phyloP scores from a whole-genome alignment of 2,113 vertebrate species.

The Catagonus wagneri region DNA sequence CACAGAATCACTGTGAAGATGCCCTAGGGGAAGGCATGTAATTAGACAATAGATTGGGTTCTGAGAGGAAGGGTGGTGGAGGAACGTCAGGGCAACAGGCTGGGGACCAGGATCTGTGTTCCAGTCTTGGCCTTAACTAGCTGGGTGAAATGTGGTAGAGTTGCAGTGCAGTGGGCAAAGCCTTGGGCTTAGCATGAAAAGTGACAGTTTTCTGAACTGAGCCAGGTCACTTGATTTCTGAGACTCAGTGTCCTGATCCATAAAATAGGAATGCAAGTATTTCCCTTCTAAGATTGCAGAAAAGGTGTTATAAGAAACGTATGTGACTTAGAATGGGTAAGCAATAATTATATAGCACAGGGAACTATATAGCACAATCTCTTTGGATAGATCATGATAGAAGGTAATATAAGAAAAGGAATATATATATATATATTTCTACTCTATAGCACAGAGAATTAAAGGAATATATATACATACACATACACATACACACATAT shows the following conservation, averaged over 20 bases:
- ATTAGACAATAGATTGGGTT: background rate
- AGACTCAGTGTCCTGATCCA: background rate
- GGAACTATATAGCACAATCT: too few relatives aligned
- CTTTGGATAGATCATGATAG: too few relatives aligned
- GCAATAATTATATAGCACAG: too few relatives aligned
- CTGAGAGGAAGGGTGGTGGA: background rate
- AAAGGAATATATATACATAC: too few relatives aligned
- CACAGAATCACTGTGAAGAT: conserved; percentile 16
- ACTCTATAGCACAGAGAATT: too few relatives aligned
- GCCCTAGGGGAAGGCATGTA: conserved; percentile 30
- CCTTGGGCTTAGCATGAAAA: background rate
- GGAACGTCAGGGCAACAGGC: background rate
- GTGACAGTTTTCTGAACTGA: background rate
- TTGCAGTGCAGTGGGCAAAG: background rate
- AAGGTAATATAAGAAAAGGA: too few relatives aligned
- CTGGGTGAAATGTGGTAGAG: background rate
- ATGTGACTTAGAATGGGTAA: background rate
- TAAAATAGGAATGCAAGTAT: background rate
- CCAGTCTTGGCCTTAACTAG: background rate
- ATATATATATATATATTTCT: too few relatives aligned
- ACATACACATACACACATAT: too few relatives aligned
- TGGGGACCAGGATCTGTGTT: background rate
- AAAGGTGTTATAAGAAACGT: background rate
- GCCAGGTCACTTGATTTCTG: background rate
- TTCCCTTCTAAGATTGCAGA: background rate